Percentiles rank a stretch among this genome's conserved stretches.
Evolutionary conservation across 2,888 invertebrate species (phyloP).

Genomic region (Sussaba pulchella): DNA sequence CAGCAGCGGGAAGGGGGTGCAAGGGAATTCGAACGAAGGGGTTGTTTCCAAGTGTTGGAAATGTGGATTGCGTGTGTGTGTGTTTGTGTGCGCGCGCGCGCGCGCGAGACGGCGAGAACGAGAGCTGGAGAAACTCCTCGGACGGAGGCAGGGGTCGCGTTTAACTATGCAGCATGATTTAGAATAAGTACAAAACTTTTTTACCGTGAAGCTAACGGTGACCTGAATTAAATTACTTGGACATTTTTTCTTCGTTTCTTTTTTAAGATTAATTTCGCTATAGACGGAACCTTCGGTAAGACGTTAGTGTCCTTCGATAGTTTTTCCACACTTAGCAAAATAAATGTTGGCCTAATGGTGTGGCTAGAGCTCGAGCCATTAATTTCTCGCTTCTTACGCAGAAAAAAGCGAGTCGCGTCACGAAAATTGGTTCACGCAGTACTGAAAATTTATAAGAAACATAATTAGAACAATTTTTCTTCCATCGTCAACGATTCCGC

Average conservation of each 20-base stretch:
- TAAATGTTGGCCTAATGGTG: too few species aligned
- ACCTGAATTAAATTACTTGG: slow-evolving; percentile 5
- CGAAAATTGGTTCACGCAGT: too few species aligned
- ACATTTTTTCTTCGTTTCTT: not conserved
- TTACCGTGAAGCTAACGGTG: slow-evolving; percentile 1
- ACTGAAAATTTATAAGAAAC: too few species aligned
- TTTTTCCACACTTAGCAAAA: too few species aligned
- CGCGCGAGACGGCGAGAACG: slow-evolving; percentile 64
- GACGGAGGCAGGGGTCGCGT: slow-evolving; percentile 34
- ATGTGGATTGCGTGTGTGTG: slow-evolving; percentile 71
- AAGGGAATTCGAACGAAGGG: slow-evolving; percentile 36
- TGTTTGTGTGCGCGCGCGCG: slow-evolving; percentile 67
- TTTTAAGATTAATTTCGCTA: not conserved
- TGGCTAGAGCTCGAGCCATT: too few species aligned
- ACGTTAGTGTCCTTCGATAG: not conserved
- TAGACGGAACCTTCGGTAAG: too few species aligned
- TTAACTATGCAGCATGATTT: slow-evolving; percentile 12
- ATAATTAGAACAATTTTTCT: too few species aligned
- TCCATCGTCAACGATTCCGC: too few species aligned
- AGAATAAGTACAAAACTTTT: slow-evolving; percentile 26
- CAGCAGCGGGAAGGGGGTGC: too few species aligned
- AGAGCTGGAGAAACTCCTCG: slow-evolving; percentile 56
- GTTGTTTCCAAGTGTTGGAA: slow-evolving; percentile 69
- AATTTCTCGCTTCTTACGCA: too few species aligned
- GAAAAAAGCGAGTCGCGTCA: too few species aligned